Evolutionary conservation across 2,888 invertebrate genomes (phyloP).

Genomic region (Tipula helvola): DNA sequence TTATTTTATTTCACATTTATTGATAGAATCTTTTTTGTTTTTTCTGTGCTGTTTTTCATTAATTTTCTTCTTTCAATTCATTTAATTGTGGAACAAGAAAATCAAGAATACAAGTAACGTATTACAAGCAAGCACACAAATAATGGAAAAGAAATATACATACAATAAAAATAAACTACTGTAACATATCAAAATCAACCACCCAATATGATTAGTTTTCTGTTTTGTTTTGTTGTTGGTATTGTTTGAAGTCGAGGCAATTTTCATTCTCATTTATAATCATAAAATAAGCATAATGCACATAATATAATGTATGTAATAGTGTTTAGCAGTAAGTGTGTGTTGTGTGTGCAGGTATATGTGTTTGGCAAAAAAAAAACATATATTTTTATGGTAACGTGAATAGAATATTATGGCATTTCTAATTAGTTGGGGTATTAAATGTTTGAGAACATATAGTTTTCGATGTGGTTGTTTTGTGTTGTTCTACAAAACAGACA

Average conservation of each 20-base stretch:
- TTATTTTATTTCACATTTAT: background rate
- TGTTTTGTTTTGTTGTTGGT: background rate
- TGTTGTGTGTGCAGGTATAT: background rate
- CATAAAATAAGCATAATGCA: background rate
- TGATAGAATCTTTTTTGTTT: background rate
- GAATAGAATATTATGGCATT: background rate
- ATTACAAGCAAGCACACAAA: background rate
- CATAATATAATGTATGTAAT: background rate
- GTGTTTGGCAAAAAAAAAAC: background rate
- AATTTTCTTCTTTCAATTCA: background rate
- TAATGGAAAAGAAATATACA: background rate
- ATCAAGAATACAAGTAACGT: background rate
- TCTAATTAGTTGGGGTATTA: background rate
- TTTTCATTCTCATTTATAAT: background rate
- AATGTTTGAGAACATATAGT: background rate
- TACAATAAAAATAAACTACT: background rate
- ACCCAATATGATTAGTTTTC: background rate
- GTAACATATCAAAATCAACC: background rate
- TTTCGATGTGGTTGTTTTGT: background rate
- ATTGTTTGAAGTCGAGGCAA: background rate
- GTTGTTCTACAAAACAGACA: background rate
- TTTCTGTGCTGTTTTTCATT: background rate
- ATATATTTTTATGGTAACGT: background rate
- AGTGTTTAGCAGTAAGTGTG: background rate
- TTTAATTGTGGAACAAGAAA: background rate